Evolutionary conservation across 2,113 vertebrate genomes (phyloP).

Genomic region (Prunella fulvescens): DNA sequence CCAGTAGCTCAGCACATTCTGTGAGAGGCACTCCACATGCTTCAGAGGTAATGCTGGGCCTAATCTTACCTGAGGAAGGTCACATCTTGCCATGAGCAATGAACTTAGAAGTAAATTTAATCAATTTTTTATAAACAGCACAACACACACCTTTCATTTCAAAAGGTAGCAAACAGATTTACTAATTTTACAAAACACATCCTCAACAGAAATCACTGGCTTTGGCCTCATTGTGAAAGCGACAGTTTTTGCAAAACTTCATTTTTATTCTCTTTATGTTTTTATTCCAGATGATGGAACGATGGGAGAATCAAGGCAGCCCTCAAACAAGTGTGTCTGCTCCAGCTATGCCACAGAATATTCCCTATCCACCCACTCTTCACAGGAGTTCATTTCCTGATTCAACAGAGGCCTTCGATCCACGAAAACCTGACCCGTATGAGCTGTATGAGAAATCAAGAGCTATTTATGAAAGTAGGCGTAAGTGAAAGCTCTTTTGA

Average conservation of each 20-base stretch:
- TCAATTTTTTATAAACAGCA: neutral
- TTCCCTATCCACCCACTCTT: slow-evolving; percentile 86
- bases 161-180: neutral
- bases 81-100: neutral
- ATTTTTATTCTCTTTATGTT: neutral
- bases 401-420: slow-evolving; percentile 91
- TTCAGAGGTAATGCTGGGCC: neutral
- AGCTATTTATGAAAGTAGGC: slow-evolving; percentile 99
- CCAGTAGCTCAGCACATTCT: neutral
- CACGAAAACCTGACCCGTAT: slow-evolving; percentile 92
- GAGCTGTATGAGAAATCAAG: slow-evolving; percentile 97
- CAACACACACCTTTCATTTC: neutral
- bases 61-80: neutral
- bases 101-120: neutral
- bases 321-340: slow-evolving; percentile 89
- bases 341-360: slow-evolving; percentile 84
- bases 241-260: neutral
- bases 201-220: neutral
- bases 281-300: slow-evolving; percentile 88
- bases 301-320: slow-evolving; percentile 92
- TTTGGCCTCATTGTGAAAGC: neutral
- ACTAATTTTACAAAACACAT: neutral
- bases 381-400: slow-evolving; percentile 92
- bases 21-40: neutral
- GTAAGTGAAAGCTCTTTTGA: slow-evolving; percentile 86